phyloP scores from a whole-genome alignment of 2,888 invertebrate species.

The Pyrrhosoma nymphula region DNA sequence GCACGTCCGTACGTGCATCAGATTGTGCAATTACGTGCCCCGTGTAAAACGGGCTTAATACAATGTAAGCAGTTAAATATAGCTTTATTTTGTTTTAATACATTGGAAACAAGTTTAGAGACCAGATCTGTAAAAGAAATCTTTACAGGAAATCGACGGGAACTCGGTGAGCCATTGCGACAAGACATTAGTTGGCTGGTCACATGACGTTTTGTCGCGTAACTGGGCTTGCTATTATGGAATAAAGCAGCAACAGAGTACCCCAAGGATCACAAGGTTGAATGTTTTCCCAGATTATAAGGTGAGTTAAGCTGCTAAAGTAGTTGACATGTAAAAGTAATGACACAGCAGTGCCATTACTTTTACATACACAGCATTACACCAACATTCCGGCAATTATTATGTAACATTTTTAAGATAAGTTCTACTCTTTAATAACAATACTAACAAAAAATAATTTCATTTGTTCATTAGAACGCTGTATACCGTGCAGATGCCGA shows the following conservation, averaged over 20 bases:
- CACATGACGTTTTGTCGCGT: conserved; percentile 77
- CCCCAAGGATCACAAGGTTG: conserved; percentile 69
- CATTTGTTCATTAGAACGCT: not conserved
- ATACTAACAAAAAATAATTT: not conserved
- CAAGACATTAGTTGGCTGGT: conserved; percentile 77
- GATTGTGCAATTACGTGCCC: no score
- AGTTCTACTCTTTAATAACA: not conserved
- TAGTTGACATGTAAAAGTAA: no score
- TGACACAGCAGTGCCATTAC: no score
- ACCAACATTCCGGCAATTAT: not conserved
- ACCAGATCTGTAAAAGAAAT: not conserved
- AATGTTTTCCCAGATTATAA: not conserved
- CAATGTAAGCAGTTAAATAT: no score
- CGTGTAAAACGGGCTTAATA: no score
- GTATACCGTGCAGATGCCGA: not conserved
- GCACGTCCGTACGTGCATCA: no score
- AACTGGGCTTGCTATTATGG: conserved; percentile 79
- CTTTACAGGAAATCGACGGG: conserved; percentile 70
- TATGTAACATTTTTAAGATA: not conserved
- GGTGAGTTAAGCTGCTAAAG: not conserved
- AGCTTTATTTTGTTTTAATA: no score
- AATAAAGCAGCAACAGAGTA: conserved; percentile 71
- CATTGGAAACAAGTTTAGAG: no score
- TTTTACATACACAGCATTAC: not conserved
- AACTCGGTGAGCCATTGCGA: conserved; percentile 77